Percentiles rank a stretch among this genome's conserved stretches.
Evolutionary conservation across 2,797 vertebrate species (phyloP).

Genomic region (Corythornis leucogaster): DNA sequence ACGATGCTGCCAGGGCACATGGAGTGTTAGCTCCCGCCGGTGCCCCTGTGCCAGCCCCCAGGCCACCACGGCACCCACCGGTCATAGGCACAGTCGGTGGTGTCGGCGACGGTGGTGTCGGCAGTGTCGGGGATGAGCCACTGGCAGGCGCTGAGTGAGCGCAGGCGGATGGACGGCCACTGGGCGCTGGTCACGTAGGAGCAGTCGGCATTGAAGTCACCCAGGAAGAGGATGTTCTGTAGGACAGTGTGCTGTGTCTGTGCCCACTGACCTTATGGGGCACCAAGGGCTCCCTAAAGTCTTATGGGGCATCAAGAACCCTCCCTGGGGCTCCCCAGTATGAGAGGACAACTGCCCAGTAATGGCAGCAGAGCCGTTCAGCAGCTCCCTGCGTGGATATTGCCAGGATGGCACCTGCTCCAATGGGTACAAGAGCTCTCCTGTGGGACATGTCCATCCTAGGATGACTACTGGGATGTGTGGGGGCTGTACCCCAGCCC

Average conservation of each 20-base stretch:
- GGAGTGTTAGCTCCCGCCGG: fast-evolving
- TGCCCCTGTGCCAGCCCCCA: fast-evolving
- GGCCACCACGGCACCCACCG: slow-evolving; percentile 65
- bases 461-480: fast-evolving
- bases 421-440: fast-evolving
- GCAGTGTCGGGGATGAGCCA: slow-evolving; percentile 86
- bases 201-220: slow-evolving; percentile 91
- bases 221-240: slow-evolving; percentile 89
- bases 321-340: background rate
- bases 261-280: fast-evolving
- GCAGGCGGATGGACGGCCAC: slow-evolving; percentile 86
- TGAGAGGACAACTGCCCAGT: background rate
- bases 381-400: background rate
- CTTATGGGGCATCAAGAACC: background rate
- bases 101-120: slow-evolving; percentile 84
- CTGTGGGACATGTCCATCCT: fast-evolving
- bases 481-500: background rate
- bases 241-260: fast-evolving
- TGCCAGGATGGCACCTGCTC: background rate
- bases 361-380: background rate
- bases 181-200: slow-evolving; percentile 78
- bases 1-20: slow-evolving; percentile 65
- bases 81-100: slow-evolving; percentile 87
- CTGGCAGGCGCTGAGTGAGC: slow-evolving; percentile 80
- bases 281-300: background rate